A percentile compares a stretch with the other conserved stretches of the same genome.
These are phyloP conservation scores for Dromiciops gliroides DNA, from an alignment of 2,113 vertebrate species.

Conservation along the genomic window DNA sequence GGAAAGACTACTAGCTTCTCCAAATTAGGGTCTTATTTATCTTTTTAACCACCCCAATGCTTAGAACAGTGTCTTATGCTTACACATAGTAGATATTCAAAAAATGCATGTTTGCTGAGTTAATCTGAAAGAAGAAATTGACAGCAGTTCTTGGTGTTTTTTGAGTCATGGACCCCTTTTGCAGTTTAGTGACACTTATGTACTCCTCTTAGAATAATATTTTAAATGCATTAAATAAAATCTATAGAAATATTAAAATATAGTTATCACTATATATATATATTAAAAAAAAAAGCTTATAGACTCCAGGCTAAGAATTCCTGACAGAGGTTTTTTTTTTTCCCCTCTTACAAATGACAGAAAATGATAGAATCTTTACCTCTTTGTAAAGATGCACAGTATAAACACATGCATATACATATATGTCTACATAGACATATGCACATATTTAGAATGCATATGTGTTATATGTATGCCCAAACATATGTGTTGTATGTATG, in stretches of 20 bases:
- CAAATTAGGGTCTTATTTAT: not conserved
- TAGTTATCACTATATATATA: not conserved
- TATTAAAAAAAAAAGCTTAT: not conserved
- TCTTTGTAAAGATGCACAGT: not conserved
- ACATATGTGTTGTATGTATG: too few species aligned
- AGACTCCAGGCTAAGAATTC: not conserved
- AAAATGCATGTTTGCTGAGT: not conserved
- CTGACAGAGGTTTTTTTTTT: not conserved
- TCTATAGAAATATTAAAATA: not conserved
- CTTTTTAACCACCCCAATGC: not conserved
- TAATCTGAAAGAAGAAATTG: not conserved
- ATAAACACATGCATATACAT: not conserved
- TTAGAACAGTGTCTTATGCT: not conserved
- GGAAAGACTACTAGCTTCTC: not conserved
- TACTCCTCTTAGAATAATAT: not conserved
- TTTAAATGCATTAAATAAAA: not conserved
- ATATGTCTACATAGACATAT: not conserved
- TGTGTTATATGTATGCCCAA: too few species aligned
- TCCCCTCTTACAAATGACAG: conserved; percentile 22
- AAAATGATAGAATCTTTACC: conserved; percentile 24
- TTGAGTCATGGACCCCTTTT: not conserved
- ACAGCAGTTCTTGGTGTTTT: not conserved
- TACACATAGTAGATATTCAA: not conserved
- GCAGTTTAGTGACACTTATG: not conserved
- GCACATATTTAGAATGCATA: too few species aligned